Conservation (phyloP, 1,140 invertebrate species). For the Antheraea pernyi region DNA sequence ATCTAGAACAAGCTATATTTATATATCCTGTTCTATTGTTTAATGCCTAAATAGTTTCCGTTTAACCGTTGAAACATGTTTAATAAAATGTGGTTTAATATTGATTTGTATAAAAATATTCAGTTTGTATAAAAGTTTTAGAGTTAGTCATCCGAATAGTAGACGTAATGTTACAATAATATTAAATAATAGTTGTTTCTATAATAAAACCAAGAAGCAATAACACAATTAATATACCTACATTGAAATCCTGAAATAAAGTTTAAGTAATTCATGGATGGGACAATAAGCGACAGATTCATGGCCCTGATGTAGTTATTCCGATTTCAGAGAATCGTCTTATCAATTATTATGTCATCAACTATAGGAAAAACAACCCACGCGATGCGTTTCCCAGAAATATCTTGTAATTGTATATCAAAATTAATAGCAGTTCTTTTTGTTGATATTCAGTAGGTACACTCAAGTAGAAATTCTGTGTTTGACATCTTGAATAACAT, state of each 20-base stretch:
- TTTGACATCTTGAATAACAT: no score
- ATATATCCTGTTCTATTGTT: neutral
- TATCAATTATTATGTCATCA: slow-evolving; percentile 5
- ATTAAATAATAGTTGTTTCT: neutral
- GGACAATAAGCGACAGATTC: neutral
- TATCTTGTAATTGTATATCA: neutral
- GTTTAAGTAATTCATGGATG: no score
- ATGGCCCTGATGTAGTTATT: neutral
- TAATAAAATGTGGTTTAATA: no score
- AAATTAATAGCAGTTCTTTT: no score
- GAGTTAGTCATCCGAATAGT: neutral
- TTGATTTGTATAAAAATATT: no score
- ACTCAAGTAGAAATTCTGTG: no score
- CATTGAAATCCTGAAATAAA: no score
- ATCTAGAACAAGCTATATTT: neutral
- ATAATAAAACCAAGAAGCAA: neutral
- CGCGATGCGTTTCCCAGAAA: neutral
- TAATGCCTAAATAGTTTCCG: neutral
- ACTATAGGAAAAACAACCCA: neutral
- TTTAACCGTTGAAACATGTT: neutral
- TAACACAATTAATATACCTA: no score
- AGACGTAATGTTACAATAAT: neutral
- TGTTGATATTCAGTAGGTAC: no score
- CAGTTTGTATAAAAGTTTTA: no score
- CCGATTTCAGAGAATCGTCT: neutral